Conservation (phyloP, 1,140 invertebrate genomes). For the Choristoneura fumiferana region DNA sequence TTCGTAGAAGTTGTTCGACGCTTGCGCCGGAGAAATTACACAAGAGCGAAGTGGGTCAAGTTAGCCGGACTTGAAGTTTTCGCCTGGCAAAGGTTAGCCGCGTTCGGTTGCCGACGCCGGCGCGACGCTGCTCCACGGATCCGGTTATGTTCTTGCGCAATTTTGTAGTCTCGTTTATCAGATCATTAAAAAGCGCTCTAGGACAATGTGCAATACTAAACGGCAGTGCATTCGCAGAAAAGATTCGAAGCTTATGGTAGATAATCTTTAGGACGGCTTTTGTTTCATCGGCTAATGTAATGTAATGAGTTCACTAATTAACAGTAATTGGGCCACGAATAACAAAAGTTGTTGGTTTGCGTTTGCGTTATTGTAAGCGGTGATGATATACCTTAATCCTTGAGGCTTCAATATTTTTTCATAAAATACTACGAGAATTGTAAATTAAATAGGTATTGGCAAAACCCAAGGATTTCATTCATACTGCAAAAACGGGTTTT, state of each 20-base stretch:
- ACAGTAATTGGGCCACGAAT: too few species aligned
- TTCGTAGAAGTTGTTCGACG: conserved; percentile 59
- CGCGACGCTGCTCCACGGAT: conserved; percentile 44
- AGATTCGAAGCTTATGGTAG: too few species aligned
- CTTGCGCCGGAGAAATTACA: conserved; percentile 70
- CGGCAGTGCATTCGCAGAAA: background rate
- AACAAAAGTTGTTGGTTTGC: too few species aligned
- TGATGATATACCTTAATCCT: too few species aligned
- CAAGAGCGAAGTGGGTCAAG: conserved; percentile 72
- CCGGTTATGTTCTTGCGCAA: conserved; percentile 69
- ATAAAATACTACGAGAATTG: too few species aligned
- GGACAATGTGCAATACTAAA: conserved; percentile 35
- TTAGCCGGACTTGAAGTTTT: conserved; percentile 71
- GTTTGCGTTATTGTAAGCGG: too few species aligned
- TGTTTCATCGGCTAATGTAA: too few species aligned
- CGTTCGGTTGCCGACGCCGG: conserved; percentile 39
- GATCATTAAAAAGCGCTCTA: conserved; percentile 68
- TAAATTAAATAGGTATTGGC: conserved; percentile 34
- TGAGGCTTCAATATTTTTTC: too few species aligned
- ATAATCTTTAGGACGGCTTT: too few species aligned
- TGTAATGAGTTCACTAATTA: too few species aligned
- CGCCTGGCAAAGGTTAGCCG: conserved; percentile 69
- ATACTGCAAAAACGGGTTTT: conserved; percentile 44
- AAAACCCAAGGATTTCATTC: conserved; percentile 67
- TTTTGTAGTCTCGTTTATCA: conserved; percentile 66